Evolutionary conservation across 2,797 vertebrate species (phyloP).

Genomic region (Benthosema pterotum): DNA sequence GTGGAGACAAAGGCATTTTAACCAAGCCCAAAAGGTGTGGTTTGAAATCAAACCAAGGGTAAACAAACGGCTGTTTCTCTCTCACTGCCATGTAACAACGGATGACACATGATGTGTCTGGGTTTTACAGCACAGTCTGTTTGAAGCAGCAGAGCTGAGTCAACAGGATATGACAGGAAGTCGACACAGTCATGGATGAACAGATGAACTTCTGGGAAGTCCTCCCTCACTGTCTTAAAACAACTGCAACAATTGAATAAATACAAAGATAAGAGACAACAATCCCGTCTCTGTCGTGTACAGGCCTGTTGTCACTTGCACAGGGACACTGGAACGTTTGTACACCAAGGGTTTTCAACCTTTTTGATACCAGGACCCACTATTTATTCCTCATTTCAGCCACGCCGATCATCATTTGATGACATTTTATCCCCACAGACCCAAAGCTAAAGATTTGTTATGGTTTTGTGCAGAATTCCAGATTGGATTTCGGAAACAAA

Average conservation of each 20-base stretch:
- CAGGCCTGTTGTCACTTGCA: neutral
- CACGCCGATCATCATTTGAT: no score
- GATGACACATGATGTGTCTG: slow-evolving; percentile 78
- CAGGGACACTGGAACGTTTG: neutral
- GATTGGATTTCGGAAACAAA: no score
- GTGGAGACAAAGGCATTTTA: neutral
- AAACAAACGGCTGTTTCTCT: slow-evolving; percentile 63
- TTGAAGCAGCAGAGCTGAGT: slow-evolving; percentile 92
- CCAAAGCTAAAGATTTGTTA: no score
- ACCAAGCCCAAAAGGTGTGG: slow-evolving; percentile 48
- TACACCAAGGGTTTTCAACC: no score
- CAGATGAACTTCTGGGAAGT: slow-evolving; percentile 83
- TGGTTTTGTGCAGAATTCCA: no score
- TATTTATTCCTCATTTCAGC: no score
- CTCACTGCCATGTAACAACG: slow-evolving; percentile 62
- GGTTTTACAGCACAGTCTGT: slow-evolving; percentile 73
- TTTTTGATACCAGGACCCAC: no score
- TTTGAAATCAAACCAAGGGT: slow-evolving; percentile 53
- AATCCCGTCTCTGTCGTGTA: slow-evolving; percentile 59
- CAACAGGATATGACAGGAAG: slow-evolving; percentile 95
- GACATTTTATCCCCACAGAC: no score
- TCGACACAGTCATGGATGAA: slow-evolving; percentile 87
- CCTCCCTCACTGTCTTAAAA: slow-evolving; percentile 69
- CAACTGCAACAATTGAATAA: slow-evolving; percentile 69
- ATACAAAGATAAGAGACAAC: slow-evolving; percentile 63